A percentile compares a stretch with the other conserved stretches of the same genome.
phyloP scores from a whole-genome alignment of 2,797 vertebrate genomes.

The Pteronotus mesoamericanus region DNA sequence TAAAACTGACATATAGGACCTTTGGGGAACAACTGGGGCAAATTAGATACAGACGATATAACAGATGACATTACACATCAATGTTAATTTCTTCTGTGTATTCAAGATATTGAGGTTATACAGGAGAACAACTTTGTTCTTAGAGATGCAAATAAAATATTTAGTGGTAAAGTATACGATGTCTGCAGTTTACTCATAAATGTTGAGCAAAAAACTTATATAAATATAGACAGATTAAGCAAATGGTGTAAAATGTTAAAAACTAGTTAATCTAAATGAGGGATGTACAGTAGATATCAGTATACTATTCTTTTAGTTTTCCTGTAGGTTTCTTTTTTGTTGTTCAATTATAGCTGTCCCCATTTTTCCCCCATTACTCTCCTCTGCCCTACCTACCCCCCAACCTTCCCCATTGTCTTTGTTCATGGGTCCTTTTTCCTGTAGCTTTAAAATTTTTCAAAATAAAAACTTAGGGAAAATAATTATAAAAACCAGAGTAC shows the following conservation, averaged over 20 bases:
- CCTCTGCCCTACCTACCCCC: no score
- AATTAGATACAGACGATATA: neutral
- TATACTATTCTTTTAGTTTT: neutral
- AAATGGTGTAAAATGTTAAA: neutral
- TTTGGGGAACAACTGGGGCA: neutral
- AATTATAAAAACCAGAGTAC: constrained; percentile 72
- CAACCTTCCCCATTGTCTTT: no score
- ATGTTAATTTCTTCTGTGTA: neutral
- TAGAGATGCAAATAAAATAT: neutral
- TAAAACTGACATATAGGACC: neutral
- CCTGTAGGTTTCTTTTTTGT: neutral
- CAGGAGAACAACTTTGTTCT: neutral
- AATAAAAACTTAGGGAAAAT: neutral
- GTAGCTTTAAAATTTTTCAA: neutral
- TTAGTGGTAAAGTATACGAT: neutral
- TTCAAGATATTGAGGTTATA: neutral
- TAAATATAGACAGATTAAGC: neutral
- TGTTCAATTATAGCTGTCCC: no score
- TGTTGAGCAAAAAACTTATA: neutral
- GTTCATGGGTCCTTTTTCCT: neutral
- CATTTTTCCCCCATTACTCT: no score
- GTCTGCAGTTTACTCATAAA: neutral
- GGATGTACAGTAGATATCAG: neutral
- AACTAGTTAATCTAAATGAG: neutral
- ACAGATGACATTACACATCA: neutral